Evolutionary conservation across 2,888 invertebrate genomes (phyloP).

Genomic region (Metellina segmentata): DNA sequence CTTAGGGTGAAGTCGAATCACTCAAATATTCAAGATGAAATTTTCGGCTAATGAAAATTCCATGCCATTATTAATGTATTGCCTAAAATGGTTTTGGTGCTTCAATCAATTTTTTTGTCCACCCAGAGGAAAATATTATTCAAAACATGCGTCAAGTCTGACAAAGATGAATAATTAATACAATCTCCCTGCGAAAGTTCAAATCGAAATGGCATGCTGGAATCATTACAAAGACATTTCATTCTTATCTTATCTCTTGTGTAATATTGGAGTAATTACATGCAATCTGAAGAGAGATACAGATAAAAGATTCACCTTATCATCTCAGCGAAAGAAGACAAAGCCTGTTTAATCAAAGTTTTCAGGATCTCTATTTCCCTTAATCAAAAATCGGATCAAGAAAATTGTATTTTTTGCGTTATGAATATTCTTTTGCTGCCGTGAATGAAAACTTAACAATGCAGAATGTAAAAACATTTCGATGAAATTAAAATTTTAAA

Average conservation of each 20-base stretch:
- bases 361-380: not conserved
- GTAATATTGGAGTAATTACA: not conserved
- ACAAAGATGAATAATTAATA: not conserved
- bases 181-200: not conserved
- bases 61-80: not conserved
- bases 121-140: not conserved
- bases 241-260: not conserved
- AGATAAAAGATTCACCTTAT: not conserved
- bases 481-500: not conserved
- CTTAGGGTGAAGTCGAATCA: no score
- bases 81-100: not conserved
- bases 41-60: not conserved
- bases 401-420: not conserved
- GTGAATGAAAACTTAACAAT: not conserved
- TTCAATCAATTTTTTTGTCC: not conserved
- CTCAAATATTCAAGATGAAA: no score
- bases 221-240: not conserved
- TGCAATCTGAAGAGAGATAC: not conserved
- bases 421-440: not conserved
- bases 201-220: not conserved
- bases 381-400: not conserved
- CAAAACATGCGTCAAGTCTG: not conserved
- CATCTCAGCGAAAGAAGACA: not conserved
- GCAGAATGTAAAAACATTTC: not conserved
- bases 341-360: not conserved